These are phyloP conservation scores for Parelbella ahira DNA, from an alignment of 2,888 invertebrate species.

Conservation along the genomic window DNA sequence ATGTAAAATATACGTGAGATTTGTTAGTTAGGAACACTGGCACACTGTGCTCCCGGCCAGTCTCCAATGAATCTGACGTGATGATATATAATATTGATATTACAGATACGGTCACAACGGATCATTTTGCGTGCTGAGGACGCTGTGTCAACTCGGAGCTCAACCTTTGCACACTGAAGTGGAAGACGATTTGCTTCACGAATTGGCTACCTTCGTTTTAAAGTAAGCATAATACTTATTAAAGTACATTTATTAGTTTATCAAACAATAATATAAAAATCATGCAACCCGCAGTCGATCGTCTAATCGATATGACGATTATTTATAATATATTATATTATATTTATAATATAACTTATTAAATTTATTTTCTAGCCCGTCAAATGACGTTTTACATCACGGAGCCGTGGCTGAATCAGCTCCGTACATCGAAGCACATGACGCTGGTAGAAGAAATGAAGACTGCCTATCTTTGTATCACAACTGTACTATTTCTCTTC, in stretches of 20 bases:
- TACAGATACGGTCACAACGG: slow-evolving; percentile 84
- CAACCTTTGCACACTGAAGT: slow-evolving; percentile 80
- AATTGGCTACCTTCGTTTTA: slow-evolving; percentile 83
- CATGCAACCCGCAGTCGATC: no score
- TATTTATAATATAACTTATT: no score
- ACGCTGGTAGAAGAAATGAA: slow-evolving; percentile 58
- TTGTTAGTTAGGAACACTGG: no score
- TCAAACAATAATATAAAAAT: no score
- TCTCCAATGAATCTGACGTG: no score
- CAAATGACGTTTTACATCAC: slow-evolving; percentile 44
- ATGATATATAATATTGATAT: no score
- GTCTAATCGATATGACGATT: no score
- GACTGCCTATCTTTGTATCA: slow-evolving; percentile 54
- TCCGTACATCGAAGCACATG: slow-evolving; percentile 77
- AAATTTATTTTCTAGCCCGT: slow-evolving; percentile 46
- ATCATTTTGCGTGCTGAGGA: slow-evolving; percentile 83
- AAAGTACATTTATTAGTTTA: no score
- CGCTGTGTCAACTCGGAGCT: slow-evolving; percentile 84
- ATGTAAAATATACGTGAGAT: no score
- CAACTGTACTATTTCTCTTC: slow-evolving; percentile 57
- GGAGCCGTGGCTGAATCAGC: slow-evolving; percentile 38
- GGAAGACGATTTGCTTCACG: slow-evolving; percentile 82
- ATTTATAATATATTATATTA: no score
- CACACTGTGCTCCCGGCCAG: no score
- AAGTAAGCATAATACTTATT: slow-evolving; percentile 81